phyloP scores from a whole-genome alignment of 2,797 vertebrate species.

The Enteromius paludinosus region DNA sequence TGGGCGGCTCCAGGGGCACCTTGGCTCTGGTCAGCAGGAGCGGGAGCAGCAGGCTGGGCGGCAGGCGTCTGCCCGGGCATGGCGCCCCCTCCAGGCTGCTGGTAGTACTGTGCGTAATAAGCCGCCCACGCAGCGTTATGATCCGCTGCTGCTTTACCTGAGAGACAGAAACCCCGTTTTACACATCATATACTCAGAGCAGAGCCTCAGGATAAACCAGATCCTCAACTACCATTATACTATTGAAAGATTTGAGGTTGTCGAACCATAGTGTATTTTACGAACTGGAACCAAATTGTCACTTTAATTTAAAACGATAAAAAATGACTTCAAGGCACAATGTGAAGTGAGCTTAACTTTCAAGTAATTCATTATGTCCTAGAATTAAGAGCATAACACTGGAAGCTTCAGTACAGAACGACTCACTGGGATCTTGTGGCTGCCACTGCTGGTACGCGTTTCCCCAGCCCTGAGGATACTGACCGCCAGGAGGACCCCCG shows the following conservation, averaged over 20 bases:
- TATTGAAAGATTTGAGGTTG: no score
- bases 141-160: conserved; percentile 88
- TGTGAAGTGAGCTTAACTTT: not conserved
- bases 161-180: conserved; percentile 40
- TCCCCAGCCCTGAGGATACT: conserved; percentile 93
- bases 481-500: conserved; percentile 86
- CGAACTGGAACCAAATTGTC: no score
- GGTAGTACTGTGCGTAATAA: conserved; percentile 94
- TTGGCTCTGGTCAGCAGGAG: conserved; percentile 80
- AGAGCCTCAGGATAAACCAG: not conserved
- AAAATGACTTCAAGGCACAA: not conserved
- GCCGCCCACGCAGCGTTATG: conserved; percentile 94
- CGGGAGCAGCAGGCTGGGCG: conserved; percentile 78
- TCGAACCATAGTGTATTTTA: no score
- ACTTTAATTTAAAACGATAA: no score
- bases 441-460: conserved; percentile 93
- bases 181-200: not conserved
- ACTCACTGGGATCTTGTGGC: conserved; percentile 88
- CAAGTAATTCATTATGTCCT: not conserved
- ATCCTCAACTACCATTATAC: no score
- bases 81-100: conserved; percentile 87
- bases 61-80: conserved; percentile 82
- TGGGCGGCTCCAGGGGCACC: conserved; percentile 80
- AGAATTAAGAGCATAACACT: not conserved
- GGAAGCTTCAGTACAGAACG: not conserved